phyloP scores from a whole-genome alignment of 2,113 vertebrate genomes.

The Oryzias curvinotus region DNA sequence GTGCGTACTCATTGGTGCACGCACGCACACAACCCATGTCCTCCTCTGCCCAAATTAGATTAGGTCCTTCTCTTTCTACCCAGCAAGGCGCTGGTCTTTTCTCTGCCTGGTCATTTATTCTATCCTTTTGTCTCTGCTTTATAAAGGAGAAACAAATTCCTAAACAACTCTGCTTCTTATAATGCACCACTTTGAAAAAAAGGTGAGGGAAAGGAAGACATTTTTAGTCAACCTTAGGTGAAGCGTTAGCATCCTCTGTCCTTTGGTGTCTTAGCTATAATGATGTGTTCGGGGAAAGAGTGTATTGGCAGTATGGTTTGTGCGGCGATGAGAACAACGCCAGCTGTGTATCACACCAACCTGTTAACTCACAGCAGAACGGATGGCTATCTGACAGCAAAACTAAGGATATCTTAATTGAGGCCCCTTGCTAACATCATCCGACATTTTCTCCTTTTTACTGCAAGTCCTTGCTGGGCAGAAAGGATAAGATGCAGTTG shows the following conservation, averaged over 20 bases:
- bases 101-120: slow-evolving; percentile 83
- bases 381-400: slow-evolving; percentile 49
- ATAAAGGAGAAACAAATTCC: slow-evolving; percentile 76
- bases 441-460: slow-evolving; percentile 55
- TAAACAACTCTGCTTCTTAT: slow-evolving; percentile 62
- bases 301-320: slow-evolving; percentile 19
- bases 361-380: slow-evolving; percentile 60
- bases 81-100: slow-evolving; percentile 90
- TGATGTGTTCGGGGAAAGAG: slow-evolving; percentile 52
- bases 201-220: slow-evolving; percentile 57
- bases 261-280: slow-evolving; percentile 64
- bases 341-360: slow-evolving; percentile 74
- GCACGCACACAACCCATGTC: slow-evolving; percentile 64
- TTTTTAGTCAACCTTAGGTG: slow-evolving; percentile 63
- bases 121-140: slow-evolving; percentile 70
- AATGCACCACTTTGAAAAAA: slow-evolving; percentile 63
- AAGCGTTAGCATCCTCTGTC: slow-evolving; percentile 50
- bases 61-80: slow-evolving; percentile 88
- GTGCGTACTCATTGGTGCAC: slow-evolving; percentile 35
- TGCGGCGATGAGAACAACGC: slow-evolving; percentile 64
- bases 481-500: slow-evolving; percentile 49
- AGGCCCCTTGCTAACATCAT: slow-evolving; percentile 56
- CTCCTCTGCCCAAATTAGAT: slow-evolving; percentile 98
- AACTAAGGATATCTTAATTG: slow-evolving; percentile 65
- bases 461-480: slow-evolving; percentile 44